Percentiles rank a stretch among this genome's conserved stretches.
Conservation (phyloP, 2,113 vertebrate genomes). For the Chunga burmeisteri region DNA sequence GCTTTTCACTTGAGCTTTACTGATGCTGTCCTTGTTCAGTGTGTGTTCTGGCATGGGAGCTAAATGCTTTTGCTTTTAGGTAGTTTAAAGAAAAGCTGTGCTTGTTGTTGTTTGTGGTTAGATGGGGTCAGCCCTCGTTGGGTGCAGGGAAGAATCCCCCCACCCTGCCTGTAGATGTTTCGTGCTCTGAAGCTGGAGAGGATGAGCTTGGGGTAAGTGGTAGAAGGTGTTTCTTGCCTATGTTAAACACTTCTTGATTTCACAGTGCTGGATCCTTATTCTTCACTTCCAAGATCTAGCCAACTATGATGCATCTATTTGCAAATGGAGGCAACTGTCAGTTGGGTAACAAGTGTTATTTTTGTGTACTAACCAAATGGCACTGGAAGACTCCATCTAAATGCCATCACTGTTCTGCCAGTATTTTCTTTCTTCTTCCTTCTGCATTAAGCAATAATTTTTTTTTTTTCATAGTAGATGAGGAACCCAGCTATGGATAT, state of each 20-base stretch:
- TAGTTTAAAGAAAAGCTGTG: background rate
- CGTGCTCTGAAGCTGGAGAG: background rate
- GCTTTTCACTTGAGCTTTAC: background rate
- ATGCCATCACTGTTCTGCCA: background rate
- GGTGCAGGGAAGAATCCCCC: background rate
- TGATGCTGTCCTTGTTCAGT: background rate
- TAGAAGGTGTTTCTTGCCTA: background rate
- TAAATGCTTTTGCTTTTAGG: background rate
- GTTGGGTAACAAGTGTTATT: background rate
- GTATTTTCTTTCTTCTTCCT: background rate
- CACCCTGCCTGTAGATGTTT: fast-evolving
- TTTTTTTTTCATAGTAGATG: background rate
- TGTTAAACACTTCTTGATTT: background rate
- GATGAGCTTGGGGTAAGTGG: background rate
- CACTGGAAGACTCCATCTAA: background rate
- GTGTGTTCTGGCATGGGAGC: background rate
- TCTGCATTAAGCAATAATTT: background rate
- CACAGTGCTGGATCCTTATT: background rate
- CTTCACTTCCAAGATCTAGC: background rate
- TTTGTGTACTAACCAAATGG: background rate
- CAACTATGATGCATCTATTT: background rate
- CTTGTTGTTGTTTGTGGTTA: background rate
- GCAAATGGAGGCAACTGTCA: background rate
- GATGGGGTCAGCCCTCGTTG: fast-evolving
- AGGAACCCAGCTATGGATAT: background rate